Evolutionary conservation across 2,113 vertebrate species (phyloP).

Genomic region (Myrmophylax atrothorax): DNA sequence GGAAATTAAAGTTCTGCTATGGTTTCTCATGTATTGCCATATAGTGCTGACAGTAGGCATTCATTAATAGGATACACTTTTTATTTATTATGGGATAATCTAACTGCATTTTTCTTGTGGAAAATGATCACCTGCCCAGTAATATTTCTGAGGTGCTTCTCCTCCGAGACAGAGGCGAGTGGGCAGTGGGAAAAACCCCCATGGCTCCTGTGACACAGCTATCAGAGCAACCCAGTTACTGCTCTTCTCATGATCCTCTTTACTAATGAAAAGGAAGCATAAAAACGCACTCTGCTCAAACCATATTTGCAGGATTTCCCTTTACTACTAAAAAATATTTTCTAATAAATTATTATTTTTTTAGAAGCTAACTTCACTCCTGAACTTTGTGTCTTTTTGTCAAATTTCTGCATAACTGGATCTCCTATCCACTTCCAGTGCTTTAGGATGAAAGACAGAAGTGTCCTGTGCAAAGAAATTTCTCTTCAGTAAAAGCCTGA

Average conservation of each 20-base stretch:
- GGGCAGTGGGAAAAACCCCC: not conserved
- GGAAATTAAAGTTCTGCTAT: conserved; percentile 48
- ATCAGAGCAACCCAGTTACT: not conserved
- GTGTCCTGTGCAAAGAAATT: not conserved
- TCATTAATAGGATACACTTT: not conserved
- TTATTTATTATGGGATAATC: conserved; percentile 17
- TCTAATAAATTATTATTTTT: not conserved
- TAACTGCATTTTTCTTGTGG: not conserved
- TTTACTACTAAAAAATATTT: not conserved
- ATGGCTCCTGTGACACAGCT: not conserved
- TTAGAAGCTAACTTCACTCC: not conserved
- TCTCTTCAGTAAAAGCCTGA: not conserved
- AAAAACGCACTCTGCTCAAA: not conserved
- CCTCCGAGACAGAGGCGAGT: not conserved
- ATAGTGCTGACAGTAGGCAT: not conserved
- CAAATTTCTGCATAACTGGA: not conserved
- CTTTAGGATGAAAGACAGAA: not conserved
- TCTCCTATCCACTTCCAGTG: not conserved
- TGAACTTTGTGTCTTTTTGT: not conserved
- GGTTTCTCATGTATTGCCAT: not conserved
- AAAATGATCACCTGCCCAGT: conserved; percentile 39
- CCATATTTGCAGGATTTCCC: not conserved
- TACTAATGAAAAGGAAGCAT: not conserved
- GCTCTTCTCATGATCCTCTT: not conserved
- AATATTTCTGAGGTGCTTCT: not conserved